Evolutionary conservation across 2,888 invertebrate genomes (phyloP).

Genomic region (Drosophila emarginata): DNA sequence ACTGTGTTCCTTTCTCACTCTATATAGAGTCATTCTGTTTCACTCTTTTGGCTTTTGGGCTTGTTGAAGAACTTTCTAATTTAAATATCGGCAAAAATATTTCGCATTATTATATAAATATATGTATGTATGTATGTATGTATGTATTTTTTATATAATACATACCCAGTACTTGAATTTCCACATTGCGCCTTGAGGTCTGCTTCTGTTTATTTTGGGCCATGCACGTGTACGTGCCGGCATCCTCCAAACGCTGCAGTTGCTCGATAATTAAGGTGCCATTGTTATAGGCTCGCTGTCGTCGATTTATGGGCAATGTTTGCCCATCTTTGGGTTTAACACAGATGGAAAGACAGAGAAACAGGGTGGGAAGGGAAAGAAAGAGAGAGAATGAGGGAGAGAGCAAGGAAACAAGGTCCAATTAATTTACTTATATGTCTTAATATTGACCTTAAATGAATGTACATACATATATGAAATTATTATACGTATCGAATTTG

Average conservation of each 20-base stretch:
- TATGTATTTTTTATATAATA: conserved; percentile 29
- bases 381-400: conserved; percentile 7
- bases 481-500: neutral
- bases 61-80: conserved; percentile 51
- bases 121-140: neutral
- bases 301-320: conserved; percentile 92
- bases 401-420: conserved; percentile 31
- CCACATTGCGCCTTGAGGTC: conserved; percentile 89
- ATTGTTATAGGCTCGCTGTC: conserved; percentile 93
- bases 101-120: neutral
- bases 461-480: too few relatives aligned
- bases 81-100: conserved; percentile 60
- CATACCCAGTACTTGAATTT: conserved; percentile 89
- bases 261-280: conserved; percentile 93
- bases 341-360: neutral
- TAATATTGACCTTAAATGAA: conserved; percentile 54
- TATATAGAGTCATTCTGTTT: neutral
- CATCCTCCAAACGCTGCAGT: conserved; percentile 92
- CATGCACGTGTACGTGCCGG: conserved; percentile 94
- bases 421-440: conserved; percentile 69
- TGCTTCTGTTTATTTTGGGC: conserved; percentile 93
- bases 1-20: conserved; percentile 3
- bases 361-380: conserved; percentile 10
- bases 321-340: conserved; percentile 87
- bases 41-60: neutral